Conservation (phyloP, 1,140 invertebrate species). For the Diorhabda elongata region DNA sequence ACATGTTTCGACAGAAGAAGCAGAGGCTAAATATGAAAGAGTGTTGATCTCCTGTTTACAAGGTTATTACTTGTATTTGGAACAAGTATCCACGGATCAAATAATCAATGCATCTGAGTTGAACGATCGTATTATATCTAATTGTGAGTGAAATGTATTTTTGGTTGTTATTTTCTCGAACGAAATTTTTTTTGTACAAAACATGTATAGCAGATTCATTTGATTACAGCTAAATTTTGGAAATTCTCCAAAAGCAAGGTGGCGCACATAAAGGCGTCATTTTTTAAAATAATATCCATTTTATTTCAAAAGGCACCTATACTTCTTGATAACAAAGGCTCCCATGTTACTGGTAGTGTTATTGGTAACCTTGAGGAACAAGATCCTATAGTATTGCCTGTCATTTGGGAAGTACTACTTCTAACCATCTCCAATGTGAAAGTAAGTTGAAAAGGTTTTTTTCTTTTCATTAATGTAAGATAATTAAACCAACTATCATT, state of each 20-base stretch:
- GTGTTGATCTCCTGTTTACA: conserved; percentile 64
- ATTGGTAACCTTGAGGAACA: conserved; percentile 68
- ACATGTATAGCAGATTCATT: background rate
- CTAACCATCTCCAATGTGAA: conserved; percentile 56
- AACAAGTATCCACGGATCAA: conserved; percentile 51
- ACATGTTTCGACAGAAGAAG: conserved; percentile 59
- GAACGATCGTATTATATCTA: conserved; percentile 55
- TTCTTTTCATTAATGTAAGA: no score
- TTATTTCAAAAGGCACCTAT: conserved; percentile 55
- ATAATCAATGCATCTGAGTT: conserved; percentile 51
- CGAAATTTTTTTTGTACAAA: background rate
- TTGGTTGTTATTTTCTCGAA: background rate
- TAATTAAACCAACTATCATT: no score
- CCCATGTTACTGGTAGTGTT: conserved; percentile 56
- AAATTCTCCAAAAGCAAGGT: conserved; percentile 60
- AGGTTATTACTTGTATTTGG: conserved; percentile 60
- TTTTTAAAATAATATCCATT: conserved; percentile 62
- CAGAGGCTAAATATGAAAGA: conserved; percentile 67
- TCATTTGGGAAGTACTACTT: conserved; percentile 69
- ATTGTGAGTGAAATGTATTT: conserved; percentile 33
- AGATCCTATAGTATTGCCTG: conserved; percentile 61
- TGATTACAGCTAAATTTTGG: conserved; percentile 62
- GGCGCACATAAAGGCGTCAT: conserved; percentile 56
- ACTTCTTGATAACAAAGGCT: conserved; percentile 51
- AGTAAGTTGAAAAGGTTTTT: conserved; percentile 46